A percentile compares a stretch with the other conserved stretches of the same genome.
Conservation (phyloP, 92 coral and sea anemone species). For the Phenganax subtilis region DNA sequence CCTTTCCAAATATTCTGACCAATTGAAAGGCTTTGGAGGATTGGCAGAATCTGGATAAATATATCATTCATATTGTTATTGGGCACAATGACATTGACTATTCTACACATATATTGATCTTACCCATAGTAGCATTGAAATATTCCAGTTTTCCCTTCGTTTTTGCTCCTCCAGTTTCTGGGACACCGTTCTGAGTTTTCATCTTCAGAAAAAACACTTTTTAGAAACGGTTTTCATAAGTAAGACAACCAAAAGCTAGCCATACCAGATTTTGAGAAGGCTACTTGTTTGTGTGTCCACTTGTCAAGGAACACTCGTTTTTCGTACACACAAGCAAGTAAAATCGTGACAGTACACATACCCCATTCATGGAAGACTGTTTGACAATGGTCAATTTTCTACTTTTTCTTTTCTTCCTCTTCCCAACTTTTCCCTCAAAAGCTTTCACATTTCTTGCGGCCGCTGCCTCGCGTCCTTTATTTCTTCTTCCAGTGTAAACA, state of each 20-base stretch:
- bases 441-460: slow-evolving; percentile 48
- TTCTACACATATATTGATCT: neutral
- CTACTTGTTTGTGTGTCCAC: too few relatives aligned
- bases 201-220: neutral
- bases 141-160: slow-evolving; percentile 26
- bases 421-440: slow-evolving; percentile 69
- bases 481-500: slow-evolving; percentile 84
- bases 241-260: too few relatives aligned
- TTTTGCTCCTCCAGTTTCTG: slow-evolving; percentile 13
- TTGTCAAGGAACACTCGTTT: too few relatives aligned
- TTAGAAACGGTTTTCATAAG: too few relatives aligned
- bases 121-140: slow-evolving; percentile 34
- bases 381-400: slow-evolving; percentile 40
- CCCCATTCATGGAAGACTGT: slow-evolving; percentile 30
- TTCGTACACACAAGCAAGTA: too few relatives aligned
- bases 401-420: slow-evolving; percentile 69
- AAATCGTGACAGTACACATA: neutral
- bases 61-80: neutral
- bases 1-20: slow-evolving; percentile 75
- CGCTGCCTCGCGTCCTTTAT: slow-evolving; percentile 84
- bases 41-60: slow-evolving; percentile 70
- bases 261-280: too few relatives aligned
- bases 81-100: neutral
- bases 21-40: slow-evolving; percentile 82
- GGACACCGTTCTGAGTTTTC: slow-evolving; percentile 27